Evolutionary conservation across 2,113 vertebrate species (phyloP).

Genomic region (Phylloscopus trochiloides): DNA sequence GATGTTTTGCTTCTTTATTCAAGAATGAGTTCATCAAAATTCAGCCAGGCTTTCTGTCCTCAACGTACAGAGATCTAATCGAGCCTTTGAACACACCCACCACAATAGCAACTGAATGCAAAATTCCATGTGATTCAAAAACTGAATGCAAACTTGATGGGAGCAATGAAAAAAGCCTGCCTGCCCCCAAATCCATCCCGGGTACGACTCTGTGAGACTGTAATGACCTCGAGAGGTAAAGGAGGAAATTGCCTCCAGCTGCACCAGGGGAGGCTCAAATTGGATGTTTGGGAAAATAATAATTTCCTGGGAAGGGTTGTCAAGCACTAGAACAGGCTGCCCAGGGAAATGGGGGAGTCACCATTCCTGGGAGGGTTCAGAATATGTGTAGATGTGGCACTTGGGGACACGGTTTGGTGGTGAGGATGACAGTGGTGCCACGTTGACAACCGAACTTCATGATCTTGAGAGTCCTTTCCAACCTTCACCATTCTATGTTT

Average conservation of each 20-base stretch:
- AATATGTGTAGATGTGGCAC: neutral
- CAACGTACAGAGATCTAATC: neutral
- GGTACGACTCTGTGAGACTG: neutral
- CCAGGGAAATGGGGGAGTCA: neutral
- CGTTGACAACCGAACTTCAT: fast-evolving
- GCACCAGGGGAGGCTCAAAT: neutral
- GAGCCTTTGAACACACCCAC: neutral
- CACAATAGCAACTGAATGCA: neutral
- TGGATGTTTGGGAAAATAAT: neutral
- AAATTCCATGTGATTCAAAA: neutral
- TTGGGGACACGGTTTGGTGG: neutral
- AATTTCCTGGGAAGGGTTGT: neutral
- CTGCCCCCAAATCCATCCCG: neutral
- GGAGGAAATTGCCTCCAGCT: neutral
- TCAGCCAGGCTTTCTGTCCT: slow-evolving; percentile 27
- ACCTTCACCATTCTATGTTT: neutral
- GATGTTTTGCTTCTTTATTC: slow-evolving; percentile 49
- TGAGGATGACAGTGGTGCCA: neutral
- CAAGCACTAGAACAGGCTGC: neutral
- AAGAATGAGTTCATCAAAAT: slow-evolving; percentile 17
- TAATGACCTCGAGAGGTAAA: neutral
- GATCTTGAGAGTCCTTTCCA: neutral
- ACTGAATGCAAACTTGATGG: neutral
- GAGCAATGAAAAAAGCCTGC: neutral
- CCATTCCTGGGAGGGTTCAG: neutral